These are phyloP conservation scores for Sminthurinus signatus DNA, from an alignment of 1,140 invertebrate species.

Conservation along the genomic window DNA sequence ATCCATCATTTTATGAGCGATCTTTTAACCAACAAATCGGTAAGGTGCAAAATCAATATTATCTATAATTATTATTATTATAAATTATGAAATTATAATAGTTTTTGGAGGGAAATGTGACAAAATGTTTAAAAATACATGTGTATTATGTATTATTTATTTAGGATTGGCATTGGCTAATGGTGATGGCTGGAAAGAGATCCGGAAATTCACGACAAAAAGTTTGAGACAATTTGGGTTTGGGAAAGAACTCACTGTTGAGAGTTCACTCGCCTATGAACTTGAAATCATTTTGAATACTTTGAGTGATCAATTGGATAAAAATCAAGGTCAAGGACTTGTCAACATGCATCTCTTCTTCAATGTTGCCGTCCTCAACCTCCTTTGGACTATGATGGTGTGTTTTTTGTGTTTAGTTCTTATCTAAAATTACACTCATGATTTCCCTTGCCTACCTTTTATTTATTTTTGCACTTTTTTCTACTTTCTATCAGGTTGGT, in stretches of 20 bases:
- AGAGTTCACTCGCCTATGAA: slow-evolving; percentile 44
- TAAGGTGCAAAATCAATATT: not conserved
- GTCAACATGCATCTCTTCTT: slow-evolving; percentile 1
- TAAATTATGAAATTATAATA: too few relatives aligned
- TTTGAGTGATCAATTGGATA: not conserved
- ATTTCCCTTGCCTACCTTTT: too few relatives aligned
- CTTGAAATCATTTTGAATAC: slow-evolving; percentile 5
- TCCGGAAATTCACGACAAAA: slow-evolving; percentile 43
- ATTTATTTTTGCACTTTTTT: too few relatives aligned
- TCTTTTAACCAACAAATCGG: slow-evolving; percentile 5
- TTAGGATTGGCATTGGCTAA: not conserved
- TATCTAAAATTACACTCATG: too few relatives aligned
- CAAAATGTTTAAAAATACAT: not conserved
- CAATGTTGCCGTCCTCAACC: slow-evolving; percentile 3
- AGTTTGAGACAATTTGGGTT: slow-evolving; percentile 45
- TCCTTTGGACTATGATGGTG: slow-evolving; percentile 6
- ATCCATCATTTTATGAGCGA: not conserved
- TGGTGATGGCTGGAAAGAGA: slow-evolving; percentile 31
- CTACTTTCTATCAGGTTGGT: too few relatives aligned
- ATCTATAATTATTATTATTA: too few relatives aligned
- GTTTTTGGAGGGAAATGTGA: too few relatives aligned
- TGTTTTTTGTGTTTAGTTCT: too few relatives aligned
- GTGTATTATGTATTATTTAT: not conserved
- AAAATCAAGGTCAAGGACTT: not conserved
- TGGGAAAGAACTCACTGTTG: slow-evolving; percentile 43